Percentiles rank a stretch among this genome's conserved stretches.
Evolutionary conservation across 1,140 invertebrate species (phyloP).

Genomic region (Psilanteris sp.): DNA sequence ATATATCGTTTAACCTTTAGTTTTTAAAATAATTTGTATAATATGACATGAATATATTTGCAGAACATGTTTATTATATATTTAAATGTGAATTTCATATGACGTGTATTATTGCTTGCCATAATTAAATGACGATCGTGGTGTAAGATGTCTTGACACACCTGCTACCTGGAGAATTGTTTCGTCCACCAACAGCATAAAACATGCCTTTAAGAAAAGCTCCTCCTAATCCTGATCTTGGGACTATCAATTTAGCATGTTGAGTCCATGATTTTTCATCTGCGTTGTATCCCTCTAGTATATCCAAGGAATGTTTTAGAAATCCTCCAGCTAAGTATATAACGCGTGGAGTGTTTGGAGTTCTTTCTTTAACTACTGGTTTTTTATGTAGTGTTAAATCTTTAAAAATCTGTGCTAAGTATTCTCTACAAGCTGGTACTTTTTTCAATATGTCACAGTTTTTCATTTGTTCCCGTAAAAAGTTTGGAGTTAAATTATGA

Average conservation of each 20-base stretch:
- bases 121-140: conserved; percentile 34
- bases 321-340: conserved; percentile 96
- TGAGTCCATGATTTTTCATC: conserved; percentile 91
- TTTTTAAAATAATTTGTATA: too few relatives aligned
- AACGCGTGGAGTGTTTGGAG: conserved; percentile 90
- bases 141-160: conserved; percentile 71
- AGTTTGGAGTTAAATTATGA: conserved; percentile 94
- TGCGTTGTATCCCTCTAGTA: conserved; percentile 92
- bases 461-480: conserved; percentile 93
- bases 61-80: too few relatives aligned
- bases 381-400: conserved; percentile 91
- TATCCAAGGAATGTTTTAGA: conserved; percentile 90
- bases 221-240: conserved; percentile 92
- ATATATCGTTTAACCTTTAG: too few relatives aligned
- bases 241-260: conserved; percentile 88
- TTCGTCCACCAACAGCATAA: conserved; percentile 94
- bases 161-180: conserved; percentile 90
- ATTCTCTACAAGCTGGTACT: conserved; percentile 92
- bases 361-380: conserved; percentile 88
- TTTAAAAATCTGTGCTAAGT: conserved; percentile 93
- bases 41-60: too few relatives aligned
- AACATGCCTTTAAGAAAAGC: conserved; percentile 92
- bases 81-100: conserved; percentile 3
- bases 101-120: conserved; percentile 25
- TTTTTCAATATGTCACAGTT: conserved; percentile 93